Evolutionary conservation across 2,797 vertebrate species (phyloP).

Genomic region (Melanotaenia nigrans): DNA sequence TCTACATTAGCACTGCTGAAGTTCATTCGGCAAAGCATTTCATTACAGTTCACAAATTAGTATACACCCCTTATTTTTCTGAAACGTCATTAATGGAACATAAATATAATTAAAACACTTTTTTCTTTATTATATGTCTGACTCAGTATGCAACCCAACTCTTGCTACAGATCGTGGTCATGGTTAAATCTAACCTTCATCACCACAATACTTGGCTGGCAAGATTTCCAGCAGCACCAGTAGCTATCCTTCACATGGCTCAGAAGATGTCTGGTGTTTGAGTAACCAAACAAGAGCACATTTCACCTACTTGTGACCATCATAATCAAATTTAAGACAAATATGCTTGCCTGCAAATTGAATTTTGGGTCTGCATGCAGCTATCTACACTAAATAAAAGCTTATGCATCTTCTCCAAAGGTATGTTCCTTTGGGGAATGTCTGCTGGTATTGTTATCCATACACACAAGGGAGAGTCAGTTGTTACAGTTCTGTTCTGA

Average conservation of each 20-base stretch:
- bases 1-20: not conserved
- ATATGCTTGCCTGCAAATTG: not conserved
- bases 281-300: not conserved
- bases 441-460: not conserved
- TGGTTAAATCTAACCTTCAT: too few relatives aligned
- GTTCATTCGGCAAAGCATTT: not conserved
- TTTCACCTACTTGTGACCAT: not conserved
- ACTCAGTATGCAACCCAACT: too few relatives aligned
- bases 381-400: not conserved
- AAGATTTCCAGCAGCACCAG: too few relatives aligned
- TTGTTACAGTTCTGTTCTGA: not conserved
- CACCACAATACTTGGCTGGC: too few relatives aligned
- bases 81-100: not conserved
- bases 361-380: not conserved
- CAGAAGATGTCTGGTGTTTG: not conserved
- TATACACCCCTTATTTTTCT: too few relatives aligned
- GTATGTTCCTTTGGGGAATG: not conserved
- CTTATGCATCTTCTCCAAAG: not conserved
- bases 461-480: not conserved
- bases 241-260: too few relatives aligned
- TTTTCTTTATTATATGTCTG: too few relatives aligned
- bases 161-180: too few relatives aligned
- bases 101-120: not conserved
- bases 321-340: not conserved
- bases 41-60: not conserved